phyloP scores from a whole-genome alignment of 2,797 vertebrate genomes.

The Centroberyx gerrardi region DNA sequence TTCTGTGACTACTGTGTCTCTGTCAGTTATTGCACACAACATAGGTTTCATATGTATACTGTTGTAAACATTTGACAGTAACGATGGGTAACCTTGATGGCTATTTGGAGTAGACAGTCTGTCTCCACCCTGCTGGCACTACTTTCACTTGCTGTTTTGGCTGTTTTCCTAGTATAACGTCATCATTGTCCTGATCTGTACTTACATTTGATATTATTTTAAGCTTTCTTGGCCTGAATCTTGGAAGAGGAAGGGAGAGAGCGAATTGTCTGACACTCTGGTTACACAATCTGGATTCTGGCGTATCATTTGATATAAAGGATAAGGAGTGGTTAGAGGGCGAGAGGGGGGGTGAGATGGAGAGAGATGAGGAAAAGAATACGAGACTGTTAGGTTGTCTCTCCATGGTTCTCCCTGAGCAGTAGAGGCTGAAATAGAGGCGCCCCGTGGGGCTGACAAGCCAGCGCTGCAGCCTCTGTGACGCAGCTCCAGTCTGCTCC shows the following conservation, averaged over 20 bases:
- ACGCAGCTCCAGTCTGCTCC: conserved; percentile 75
- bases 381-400: conserved; percentile 5
- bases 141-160: conserved; percentile 15
- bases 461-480: conserved; percentile 75
- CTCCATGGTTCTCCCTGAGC: conserved; percentile 26
- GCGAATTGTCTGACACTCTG: conserved; percentile 10
- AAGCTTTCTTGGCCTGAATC: conserved; percentile 47
- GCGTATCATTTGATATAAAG: conserved; percentile 8
- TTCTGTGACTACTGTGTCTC: not conserved
- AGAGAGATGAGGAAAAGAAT: conserved; percentile 4
- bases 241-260: conserved; percentile 20
- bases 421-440: conserved; percentile 56
- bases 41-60: not conserved
- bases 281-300: conserved; percentile 16
- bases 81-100: conserved; percentile 13
- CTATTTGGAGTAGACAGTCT: conserved; percentile 9
- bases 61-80: not conserved
- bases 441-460: conserved; percentile 60
- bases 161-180: conserved; percentile 8
- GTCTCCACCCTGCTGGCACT: not conserved
- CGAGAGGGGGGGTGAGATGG: not conserved
- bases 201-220: conserved; percentile 37
- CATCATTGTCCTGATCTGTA: conserved; percentile 35
- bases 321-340: not conserved
- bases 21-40: not conserved